Base-by-base conservation (phyloP, 2,113 vertebrate genomes). In the Siniperca knerii region DNA sequence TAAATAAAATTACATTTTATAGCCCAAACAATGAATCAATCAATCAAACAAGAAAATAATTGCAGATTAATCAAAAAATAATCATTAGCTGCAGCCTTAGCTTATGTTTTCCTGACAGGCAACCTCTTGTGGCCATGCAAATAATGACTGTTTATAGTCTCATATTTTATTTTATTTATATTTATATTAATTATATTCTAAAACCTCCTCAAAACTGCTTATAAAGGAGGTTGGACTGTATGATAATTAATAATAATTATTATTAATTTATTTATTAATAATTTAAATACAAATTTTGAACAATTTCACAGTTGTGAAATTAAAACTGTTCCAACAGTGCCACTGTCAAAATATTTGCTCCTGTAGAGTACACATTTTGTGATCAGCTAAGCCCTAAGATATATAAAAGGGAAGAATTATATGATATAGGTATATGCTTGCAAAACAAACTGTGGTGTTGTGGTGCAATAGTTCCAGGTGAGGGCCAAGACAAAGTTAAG, bases 401-500 rank as follows among this genome's bases (percentile, higher is more conserved):
- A n/a, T 50, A 20, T 66, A 20, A 8, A 23, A 46, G 2, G 5
- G 52, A 35, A 29, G 6, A 42, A 77, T 33, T 60, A 42, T 29
- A 18, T n/a, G 21, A 8, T 40, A 40, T 8, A 29, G 8, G 50
- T 55, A 29, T 60, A 16, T 25, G 50, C 33, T 71, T 20, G 33
- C 73, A 77, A 25, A 54, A 37, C 12, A 55, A 20, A 37, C 15
- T 57, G 23, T 57, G 2, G 33, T 81, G 25, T n/a, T n/a, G n/a
- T n/a, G n/a, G n/a, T n/a, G n/a, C n/a, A n/a, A n/a, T n/a, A n/a
- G n/a, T n/a, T 67, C 57, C 66, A 48, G 9, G 37, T 77, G 25
- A 48, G 58, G 29, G 29, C 60, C 60, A 66, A 58, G 21, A 66
- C 67, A 66, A 33, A 50, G 44, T 60, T 52, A 67, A 74, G 12